These are phyloP conservation scores for Esox lucius DNA, from an alignment of 2,797 vertebrate genomes.

Conservation along the genomic window DNA sequence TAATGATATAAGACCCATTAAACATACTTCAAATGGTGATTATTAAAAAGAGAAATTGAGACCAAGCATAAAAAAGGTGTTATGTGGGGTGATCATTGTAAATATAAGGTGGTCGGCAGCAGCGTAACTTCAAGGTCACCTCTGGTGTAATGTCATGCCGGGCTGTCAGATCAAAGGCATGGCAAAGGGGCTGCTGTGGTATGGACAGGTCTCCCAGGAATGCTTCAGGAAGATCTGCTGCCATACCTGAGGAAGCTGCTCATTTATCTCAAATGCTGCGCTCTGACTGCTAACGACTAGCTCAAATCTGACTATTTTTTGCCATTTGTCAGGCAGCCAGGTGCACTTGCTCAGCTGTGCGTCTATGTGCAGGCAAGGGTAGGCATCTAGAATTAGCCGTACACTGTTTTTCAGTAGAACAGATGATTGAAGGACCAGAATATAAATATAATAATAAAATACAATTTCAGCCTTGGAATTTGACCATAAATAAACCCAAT, in stretches of 20 bases:
- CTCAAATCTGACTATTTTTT: constrained; percentile 95
- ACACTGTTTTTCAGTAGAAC: no score
- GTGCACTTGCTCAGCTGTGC: constrained; percentile 83
- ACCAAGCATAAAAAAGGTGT: constrained; percentile 55
- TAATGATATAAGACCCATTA: constrained; percentile 60
- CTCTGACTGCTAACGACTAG: constrained; percentile 86
- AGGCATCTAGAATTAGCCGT: background rate
- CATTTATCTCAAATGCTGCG: constrained; percentile 82
- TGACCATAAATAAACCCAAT: no score
- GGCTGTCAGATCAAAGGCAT: constrained; percentile 75
- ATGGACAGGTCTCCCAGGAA: constrained; percentile 78
- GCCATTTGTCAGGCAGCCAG: constrained; percentile 91
- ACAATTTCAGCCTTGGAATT: no score
- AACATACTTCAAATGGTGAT: constrained; percentile 72
- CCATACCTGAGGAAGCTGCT: constrained; percentile 84
- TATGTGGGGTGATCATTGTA: constrained; percentile 59
- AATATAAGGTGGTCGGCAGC: constrained; percentile 78
- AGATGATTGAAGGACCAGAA: no score
- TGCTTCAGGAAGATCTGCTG: constrained; percentile 80
- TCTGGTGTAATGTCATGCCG: constrained; percentile 71
- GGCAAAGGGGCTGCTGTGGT: constrained; percentile 72
- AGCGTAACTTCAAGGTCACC: constrained; percentile 82
- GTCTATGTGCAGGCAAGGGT: constrained; percentile 79
- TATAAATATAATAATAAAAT: no score
- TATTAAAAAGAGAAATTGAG: constrained; percentile 52